phyloP scores from a whole-genome alignment of 2,113 vertebrate species.

The Gasterosteus nipponicus region DNA sequence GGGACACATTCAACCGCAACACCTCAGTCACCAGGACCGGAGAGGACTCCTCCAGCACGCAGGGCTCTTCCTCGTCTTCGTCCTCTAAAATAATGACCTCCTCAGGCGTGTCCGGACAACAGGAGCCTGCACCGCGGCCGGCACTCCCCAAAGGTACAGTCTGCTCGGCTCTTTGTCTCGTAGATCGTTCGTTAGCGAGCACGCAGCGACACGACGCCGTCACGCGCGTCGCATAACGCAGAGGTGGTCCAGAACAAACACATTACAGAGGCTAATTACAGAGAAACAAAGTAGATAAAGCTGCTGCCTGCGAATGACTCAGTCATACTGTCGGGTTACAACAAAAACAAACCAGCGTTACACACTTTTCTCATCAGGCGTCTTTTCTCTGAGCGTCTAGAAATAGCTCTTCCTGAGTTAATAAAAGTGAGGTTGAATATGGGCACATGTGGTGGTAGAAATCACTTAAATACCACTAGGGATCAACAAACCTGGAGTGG shows the following conservation, averaged over 20 bases:
- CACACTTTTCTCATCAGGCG: background rate
- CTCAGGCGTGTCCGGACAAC: constrained; percentile 48
- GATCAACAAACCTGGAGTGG: background rate
- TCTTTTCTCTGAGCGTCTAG: background rate
- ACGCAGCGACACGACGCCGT: background rate
- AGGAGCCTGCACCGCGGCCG: constrained; percentile 56
- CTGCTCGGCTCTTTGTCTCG: background rate
- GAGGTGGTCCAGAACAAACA: background rate
- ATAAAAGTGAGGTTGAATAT: background rate
- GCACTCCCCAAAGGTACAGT: constrained; percentile 79
- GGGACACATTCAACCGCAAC: constrained; percentile 65
- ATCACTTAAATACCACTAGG: background rate
- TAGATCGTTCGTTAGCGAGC: background rate
- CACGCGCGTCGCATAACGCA: background rate
- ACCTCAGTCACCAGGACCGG: constrained; percentile 10
- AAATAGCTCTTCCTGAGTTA: background rate
- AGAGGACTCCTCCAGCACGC: constrained; percentile 44
- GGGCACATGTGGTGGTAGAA: background rate
- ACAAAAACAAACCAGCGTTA: background rate
- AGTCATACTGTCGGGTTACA: background rate
- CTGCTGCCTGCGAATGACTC: background rate
- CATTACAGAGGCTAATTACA: constrained; percentile 2
- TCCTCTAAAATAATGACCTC: constrained; percentile 55
- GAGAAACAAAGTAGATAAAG: background rate
- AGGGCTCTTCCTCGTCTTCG: constrained; percentile 54